Evolutionary conservation across 2,113 vertebrate species (phyloP).

Genomic region (Petrocephalus microphthalmus): DNA sequence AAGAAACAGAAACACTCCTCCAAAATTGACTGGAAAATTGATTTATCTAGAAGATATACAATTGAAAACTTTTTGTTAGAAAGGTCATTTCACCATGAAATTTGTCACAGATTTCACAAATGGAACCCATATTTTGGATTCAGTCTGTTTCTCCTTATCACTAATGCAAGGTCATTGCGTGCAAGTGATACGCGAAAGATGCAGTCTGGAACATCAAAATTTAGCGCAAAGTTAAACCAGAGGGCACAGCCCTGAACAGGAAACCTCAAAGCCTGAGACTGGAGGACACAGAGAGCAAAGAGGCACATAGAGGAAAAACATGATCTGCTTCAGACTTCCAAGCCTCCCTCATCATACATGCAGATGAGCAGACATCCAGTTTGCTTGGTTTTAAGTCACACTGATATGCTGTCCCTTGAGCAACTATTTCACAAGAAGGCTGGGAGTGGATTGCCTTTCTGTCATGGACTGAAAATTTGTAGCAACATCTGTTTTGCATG

Average conservation of each 20-base stretch:
- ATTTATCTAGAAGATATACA: background rate
- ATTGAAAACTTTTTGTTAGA: background rate
- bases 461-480: constrained; percentile 13
- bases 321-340: too few species aligned
- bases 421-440: background rate
- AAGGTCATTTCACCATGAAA: background rate
- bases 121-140: background rate
- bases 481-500: constrained; percentile 64
- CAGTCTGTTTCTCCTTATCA: background rate
- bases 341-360: too few species aligned
- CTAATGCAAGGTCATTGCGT: background rate
- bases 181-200: background rate
- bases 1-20: background rate
- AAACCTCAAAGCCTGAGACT: background rate
- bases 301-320: background rate
- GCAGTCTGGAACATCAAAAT: background rate
- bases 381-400: background rate
- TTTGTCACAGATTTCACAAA: background rate
- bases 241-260: background rate
- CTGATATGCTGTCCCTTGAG: background rate
- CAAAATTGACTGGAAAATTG: background rate
- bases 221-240: background rate
- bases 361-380: too few species aligned
- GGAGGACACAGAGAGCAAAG: background rate
- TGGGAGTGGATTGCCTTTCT: background rate